Conservation (phyloP, 2,888 invertebrate genomes). For the Lepas anatifera region DNA sequence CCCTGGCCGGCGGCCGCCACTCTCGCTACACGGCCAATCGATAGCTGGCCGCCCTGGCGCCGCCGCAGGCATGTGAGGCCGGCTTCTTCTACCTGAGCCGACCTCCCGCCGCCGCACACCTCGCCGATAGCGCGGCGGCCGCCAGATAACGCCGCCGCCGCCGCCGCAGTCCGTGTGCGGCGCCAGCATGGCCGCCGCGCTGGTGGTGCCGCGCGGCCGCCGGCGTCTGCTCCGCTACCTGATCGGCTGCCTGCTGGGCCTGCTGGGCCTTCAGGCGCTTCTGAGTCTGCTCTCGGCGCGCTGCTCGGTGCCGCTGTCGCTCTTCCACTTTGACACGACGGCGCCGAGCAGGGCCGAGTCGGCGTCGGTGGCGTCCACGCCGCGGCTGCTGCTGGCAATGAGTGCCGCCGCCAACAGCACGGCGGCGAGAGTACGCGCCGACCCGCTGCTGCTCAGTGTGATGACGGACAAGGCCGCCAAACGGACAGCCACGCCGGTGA, state of each 20-base stretch:
- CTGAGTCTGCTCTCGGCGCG: neutral
- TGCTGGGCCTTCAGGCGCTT: neutral
- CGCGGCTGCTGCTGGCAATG: neutral
- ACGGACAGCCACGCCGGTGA: neutral
- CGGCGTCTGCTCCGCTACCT: neutral
- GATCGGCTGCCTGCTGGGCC: neutral
- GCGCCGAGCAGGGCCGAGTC: neutral
- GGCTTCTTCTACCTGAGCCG: no score
- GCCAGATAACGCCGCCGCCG: neutral
- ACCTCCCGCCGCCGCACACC: no score
- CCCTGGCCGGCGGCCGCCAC: no score
- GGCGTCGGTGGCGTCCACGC: neutral
- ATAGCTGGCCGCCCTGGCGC: no score
- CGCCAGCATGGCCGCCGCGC: neutral
- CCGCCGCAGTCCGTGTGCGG: neutral
- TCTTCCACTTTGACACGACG: neutral
- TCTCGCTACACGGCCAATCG: no score
- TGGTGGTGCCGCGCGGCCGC: slow-evolving; percentile 5
- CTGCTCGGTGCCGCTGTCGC: neutral
- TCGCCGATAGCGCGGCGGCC: no score
- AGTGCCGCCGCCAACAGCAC: neutral
- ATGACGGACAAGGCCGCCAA: neutral
- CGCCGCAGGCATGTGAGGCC: no score
- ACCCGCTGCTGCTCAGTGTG: neutral
- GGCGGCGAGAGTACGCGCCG: neutral